Percentiles rank a stretch among this genome's conserved stretches.
phyloP scores from a whole-genome alignment of 2,797 vertebrate species.

The Schizopygopsis malacanthus region DNA sequence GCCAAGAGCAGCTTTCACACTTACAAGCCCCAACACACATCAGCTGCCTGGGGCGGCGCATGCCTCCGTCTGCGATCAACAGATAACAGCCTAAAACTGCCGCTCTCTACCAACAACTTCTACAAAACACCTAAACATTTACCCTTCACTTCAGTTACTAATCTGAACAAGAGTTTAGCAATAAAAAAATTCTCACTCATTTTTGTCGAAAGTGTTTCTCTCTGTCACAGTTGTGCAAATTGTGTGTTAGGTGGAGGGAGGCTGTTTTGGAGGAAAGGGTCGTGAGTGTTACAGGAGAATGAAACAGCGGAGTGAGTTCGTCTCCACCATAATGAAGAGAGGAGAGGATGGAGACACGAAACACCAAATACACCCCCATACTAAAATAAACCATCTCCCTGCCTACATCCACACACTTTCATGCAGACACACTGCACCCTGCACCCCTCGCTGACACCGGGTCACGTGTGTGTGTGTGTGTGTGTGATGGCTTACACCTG shows the following conservation, averaged over 20 bases:
- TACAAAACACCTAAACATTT: not conserved
- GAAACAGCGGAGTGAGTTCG: constrained; percentile 64
- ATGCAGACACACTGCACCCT: not conserved
- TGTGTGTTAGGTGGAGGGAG: constrained; percentile 20
- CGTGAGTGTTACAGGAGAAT: constrained; percentile 49
- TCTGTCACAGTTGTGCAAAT: not conserved
- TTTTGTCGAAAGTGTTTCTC: not conserved
- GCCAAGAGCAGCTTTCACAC: constrained; percentile 54
- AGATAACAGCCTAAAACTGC: constrained; percentile 29
- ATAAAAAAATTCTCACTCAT: not conserved
- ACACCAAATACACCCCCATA: constrained; percentile 57
- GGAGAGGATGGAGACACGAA: constrained; percentile 76
- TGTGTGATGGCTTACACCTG: constrained; percentile 31
- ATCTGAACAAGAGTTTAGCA: not conserved
- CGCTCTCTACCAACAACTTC: constrained; percentile 24
- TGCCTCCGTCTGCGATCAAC: constrained; percentile 52
- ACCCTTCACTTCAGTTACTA: not conserved
- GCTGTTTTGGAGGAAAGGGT: constrained; percentile 29
- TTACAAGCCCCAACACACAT: constrained; percentile 73
- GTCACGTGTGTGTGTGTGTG: constrained; percentile 25
- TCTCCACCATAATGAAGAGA: constrained; percentile 72
- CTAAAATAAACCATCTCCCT: constrained; percentile 56
- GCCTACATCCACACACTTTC: constrained; percentile 50
- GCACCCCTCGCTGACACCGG: constrained; percentile 51
- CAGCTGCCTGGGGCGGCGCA: constrained; percentile 65